Base-by-base conservation (phyloP, 2,888 invertebrate species). In the Loripinus fragilis region DNA sequence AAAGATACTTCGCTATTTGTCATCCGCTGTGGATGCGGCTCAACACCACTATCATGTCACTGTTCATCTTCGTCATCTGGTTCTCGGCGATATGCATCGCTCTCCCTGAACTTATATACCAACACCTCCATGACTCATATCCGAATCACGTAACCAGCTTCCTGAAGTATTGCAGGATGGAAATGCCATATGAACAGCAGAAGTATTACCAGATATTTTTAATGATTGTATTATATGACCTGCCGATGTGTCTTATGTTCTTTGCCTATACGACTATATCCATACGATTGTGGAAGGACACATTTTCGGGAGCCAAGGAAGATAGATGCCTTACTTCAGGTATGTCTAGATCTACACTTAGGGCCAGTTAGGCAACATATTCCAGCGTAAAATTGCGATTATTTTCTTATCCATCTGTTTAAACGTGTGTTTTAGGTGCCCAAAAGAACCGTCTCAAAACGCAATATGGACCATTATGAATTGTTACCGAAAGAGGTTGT, bases 1-100 rank as follows among this genome's bases (percentile, higher is more conserved):
- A 98, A 94, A 96, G 98, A 87, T 98, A 97, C 97, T 97, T 97
- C 94, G 98, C 98, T 87, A 98, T 98, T 93, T 98, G 97, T 94
- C 96, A 96, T 93, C 98, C 98, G 5, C 95, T 98, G 87, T 96
- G 96, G 93, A 97, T 97, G 95, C 97, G 96, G 93, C 96, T 97
- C 20, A 97, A 97, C 17, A 96, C 96, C 0, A 95, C 95, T 28
- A 95, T 97, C 48, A 97, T 97, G 45, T 96, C 97, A 94, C 96
- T 96, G 0, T 96, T 96, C 72, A 97, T 98, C 85, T 94, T 96
- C 65, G 94, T 96, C 85, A 97, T 98, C 86, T 98, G 98, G 98
- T 93, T 96, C 28, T 92, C 96, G 2, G 96, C 97, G 8, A 93
- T 97, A 30, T 85, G 89, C 20, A 78, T 93, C 1, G 85, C 90